Evolutionary conservation across 2,797 vertebrate genomes (phyloP), one percentile per base, ranked within the genome.

Genomic region (Lagocephalus sceleratus): DNA sequence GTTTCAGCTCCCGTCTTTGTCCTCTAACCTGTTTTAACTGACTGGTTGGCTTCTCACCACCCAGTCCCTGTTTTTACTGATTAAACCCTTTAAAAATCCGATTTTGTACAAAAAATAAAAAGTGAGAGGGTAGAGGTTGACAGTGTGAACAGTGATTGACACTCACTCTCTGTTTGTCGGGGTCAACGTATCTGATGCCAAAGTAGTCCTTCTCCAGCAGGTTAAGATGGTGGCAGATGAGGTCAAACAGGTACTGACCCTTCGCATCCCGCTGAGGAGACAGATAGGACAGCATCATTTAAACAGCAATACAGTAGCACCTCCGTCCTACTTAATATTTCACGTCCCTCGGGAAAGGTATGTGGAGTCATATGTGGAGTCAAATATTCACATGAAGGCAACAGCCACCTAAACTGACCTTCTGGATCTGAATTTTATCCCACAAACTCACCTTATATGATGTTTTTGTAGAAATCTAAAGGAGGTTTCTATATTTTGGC

Each of bases 131-230:
- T n/a, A n/a, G n/a, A n/a, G n/a, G n/a, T n/a, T n/a, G n/a, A n/a
- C n/a, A n/a, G n/a, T n/a, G n/a, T n/a, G n/a, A n/a, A n/a, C n/a
- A n/a, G n/a, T n/a, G n/a, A 20, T 35, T 17, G 68, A 21, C 54
- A 84, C 93, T 91, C 79, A 98, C 96, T 89, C 95, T 87, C 78
- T 98, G 96, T 79, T 98, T 98, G 86, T 98, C 96, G 1, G 95
- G 94, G 77, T 98, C 95, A 81, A 97, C 95, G 78, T 94, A 98
- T 71, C 95, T 89, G 66, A 98, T 97, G 57, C 95, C 95, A 61
- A 98, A 98, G 84, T 98, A 98, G 77, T 98, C 96, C 84, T 97
- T 98, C 87, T 98, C 96, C 83, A 98, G 92, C 64, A 98, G 89
- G 89, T 97, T 98, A 74, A 98, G 90, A 89, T 98, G 95, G 80